Evolutionary conservation across 2,888 invertebrate genomes (phyloP).

Genomic region (Hypolimnas misippus): DNA sequence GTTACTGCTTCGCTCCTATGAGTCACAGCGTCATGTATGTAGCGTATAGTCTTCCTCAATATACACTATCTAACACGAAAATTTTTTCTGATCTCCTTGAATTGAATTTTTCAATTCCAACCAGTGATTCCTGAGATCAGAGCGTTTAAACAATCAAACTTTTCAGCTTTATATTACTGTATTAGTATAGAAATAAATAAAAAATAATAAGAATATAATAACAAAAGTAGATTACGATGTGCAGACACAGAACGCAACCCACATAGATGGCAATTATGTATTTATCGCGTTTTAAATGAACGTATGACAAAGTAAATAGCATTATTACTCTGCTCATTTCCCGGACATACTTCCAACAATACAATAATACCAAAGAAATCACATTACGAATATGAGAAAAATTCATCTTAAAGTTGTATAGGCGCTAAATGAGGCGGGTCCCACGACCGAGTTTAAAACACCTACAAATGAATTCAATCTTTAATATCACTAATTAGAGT

Average conservation of each 20-base stretch:
- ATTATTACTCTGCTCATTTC: slow-evolving; percentile 21
- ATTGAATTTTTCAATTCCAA: too few species aligned
- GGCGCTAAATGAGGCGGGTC: slow-evolving; percentile 31
- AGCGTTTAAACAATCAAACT: too few species aligned
- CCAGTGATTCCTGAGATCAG: too few species aligned
- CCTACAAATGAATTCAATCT: slow-evolving; percentile 2
- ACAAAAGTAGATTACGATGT: not conserved
- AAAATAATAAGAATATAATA: too few species aligned
- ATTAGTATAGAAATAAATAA: too few species aligned
- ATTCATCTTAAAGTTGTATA: slow-evolving; percentile 29
- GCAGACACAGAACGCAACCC: not conserved
- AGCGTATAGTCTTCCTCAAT: too few species aligned
- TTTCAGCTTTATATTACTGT: too few species aligned
- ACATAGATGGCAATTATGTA: not conserved
- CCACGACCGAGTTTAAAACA: slow-evolving; percentile 26
- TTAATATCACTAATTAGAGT: not conserved
- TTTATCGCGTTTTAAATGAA: not conserved
- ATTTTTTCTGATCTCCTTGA: too few species aligned
- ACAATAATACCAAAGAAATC: slow-evolving; percentile 37
- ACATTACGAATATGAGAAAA: slow-evolving; percentile 40
- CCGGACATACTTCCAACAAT: slow-evolving; percentile 35
- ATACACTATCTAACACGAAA: too few species aligned
- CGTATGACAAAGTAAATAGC: slow-evolving; percentile 2
- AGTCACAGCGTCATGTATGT: too few species aligned
- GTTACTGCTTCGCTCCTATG: too few species aligned